Evolutionary conservation across 1,140 invertebrate species (phyloP).

Genomic region (Oscheius sp.): DNA sequence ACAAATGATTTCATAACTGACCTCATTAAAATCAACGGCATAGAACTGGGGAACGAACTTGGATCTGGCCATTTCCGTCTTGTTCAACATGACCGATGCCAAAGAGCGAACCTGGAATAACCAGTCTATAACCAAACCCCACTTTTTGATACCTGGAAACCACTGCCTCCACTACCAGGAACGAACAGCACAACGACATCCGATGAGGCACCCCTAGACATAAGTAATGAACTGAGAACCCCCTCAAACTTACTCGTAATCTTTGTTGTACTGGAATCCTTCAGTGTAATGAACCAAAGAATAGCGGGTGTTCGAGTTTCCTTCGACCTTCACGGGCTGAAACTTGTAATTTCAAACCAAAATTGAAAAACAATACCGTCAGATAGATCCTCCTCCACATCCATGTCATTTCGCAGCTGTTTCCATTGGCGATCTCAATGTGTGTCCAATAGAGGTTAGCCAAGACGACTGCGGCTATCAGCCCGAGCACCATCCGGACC

Average conservation of each 20-base stretch:
- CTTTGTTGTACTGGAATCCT: neutral
- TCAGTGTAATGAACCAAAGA: neutral
- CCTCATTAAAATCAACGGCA: constrained; percentile 24
- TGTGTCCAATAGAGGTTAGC: too few relatives aligned
- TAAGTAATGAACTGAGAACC: neutral
- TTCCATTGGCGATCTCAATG: too few relatives aligned
- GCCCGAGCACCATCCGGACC: too few relatives aligned
- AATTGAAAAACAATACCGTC: neutral
- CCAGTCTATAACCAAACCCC: too few relatives aligned
- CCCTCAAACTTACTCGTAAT: neutral
- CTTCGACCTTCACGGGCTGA: neutral
- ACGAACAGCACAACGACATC: constrained; percentile 19
- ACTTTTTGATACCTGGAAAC: too few relatives aligned
- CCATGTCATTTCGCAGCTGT: constrained; percentile 11
- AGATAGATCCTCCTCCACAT: constrained; percentile 16
- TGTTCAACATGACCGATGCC: constrained; percentile 22
- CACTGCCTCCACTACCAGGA: constrained; percentile 7
- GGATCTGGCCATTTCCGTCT: constrained; percentile 15
- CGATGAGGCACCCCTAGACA: neutral
- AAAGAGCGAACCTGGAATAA: constrained; percentile 9
- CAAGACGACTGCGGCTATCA: too few relatives aligned
- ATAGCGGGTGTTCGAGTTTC: neutral
- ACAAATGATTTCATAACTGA: neutral
- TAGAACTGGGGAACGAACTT: neutral
- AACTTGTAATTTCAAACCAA: neutral